Conservation (phyloP, 2,797 vertebrate genomes). For the Chelon labrosus region DNA sequence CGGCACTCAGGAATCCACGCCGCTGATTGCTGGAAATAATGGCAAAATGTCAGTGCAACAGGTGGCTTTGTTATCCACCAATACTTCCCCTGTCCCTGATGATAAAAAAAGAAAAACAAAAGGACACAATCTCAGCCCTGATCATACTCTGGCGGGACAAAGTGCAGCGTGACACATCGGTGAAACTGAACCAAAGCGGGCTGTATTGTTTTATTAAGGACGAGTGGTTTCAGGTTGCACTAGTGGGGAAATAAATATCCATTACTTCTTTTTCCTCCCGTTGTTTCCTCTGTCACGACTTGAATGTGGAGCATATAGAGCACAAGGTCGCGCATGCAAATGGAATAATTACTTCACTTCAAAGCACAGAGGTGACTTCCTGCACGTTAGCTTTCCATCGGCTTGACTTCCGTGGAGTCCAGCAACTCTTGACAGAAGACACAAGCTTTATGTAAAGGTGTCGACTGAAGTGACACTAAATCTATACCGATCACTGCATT, state of each 20-base stretch:
- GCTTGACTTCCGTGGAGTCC: neutral
- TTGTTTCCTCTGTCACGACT: conserved; percentile 27
- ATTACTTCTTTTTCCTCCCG: conserved; percentile 35
- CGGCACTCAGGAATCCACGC: conserved; percentile 42
- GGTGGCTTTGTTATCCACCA: conserved; percentile 57
- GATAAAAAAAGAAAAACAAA: neutral
- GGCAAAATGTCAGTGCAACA: conserved; percentile 63
- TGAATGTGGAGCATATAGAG: conserved; percentile 3
- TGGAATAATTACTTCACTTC: conserved; percentile 23
- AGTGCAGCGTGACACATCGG: conserved; percentile 26
- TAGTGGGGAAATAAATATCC: conserved; percentile 58
- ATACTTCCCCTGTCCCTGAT: conserved; percentile 12
- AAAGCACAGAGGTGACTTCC: conserved; percentile 29
- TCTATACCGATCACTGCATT: neutral
- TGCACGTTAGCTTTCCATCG: conserved; percentile 34
- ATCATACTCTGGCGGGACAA: conserved; percentile 29
- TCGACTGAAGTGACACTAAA: conserved; percentile 3
- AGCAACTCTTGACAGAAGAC: neutral
- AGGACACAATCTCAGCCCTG: neutral
- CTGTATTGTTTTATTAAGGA: conserved; percentile 33
- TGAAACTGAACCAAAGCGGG: conserved; percentile 43
- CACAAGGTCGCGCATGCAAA: conserved; percentile 11
- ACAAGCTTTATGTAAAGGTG: neutral
- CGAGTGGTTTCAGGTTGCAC: conserved; percentile 27
- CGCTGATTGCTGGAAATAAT: conserved; percentile 62